Evolutionary conservation across 2,888 invertebrate genomes (phyloP), one percentile per base, ranked within the genome.

Genomic region (Phorcus lineatus): DNA sequence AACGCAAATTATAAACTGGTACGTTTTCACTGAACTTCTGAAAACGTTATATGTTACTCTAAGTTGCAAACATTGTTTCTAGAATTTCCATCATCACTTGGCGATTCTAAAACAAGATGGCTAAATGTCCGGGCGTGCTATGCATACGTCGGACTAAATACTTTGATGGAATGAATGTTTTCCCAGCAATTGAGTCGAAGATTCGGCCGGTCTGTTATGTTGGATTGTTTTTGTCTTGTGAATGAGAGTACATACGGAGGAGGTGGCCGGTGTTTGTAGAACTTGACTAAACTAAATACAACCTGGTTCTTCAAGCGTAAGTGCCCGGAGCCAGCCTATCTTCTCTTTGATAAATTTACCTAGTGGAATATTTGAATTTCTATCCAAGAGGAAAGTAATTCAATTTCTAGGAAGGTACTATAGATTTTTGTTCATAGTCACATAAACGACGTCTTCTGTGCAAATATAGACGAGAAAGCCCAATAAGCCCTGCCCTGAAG

Each of bases 361-460:
- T 62, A 24, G 62, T 62, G 24, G 62, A 62, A 62, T 62, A 62
- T 62, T 62, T 24, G 62, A 62, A 62, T 62, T 62, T 62, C n/a
- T 28, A 28, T 62, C 62, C 62, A 62, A 62, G 62, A 3, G 28
- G 62, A 62, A 62, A 24, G 62, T 62, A 62, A 62, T 62, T 62
- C 62, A 62, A 62, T 62, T 62, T 24, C 28, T 28, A 24, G 16
- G 28, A 28, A 28, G 28, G 62, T 24, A 28, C 28, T 62, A 62
- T 62, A 62, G 62, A 62, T 62, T 28, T 62, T 3, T 28, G 62
- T n/a, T 62, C 28, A 62, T 62, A 28, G 62, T 17, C 62, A 62
- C 28, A 28, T 62, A 62, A 62, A 62, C 62, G 62, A 62, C 28
- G 62, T 24, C 28, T 28, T 22, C 62, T 62, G 62, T 62, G 62